Conservation (phyloP, 1,140 invertebrate species). For the Penaeus vannamei region DNA sequence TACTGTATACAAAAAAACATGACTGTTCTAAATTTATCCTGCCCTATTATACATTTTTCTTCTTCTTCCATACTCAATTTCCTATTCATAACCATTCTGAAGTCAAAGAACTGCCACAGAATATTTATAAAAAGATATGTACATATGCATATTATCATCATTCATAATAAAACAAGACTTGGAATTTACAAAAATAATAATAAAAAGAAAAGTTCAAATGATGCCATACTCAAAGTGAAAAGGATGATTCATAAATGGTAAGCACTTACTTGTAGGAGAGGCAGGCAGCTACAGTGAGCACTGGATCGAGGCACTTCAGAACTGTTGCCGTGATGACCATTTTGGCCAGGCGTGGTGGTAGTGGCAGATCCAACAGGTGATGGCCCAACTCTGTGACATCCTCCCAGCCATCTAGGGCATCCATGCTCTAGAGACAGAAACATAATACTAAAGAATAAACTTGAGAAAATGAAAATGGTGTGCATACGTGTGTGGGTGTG, state of each 20-base stretch:
- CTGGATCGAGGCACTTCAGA: conserved; percentile 94
- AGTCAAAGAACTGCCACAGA: too few species aligned
- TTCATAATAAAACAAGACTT: too few species aligned
- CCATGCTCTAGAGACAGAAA: conserved; percentile 78
- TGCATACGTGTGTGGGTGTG: too few species aligned
- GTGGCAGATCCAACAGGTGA: conserved; percentile 88
- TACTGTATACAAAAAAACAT: too few species aligned
- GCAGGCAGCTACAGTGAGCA: conserved; percentile 91
- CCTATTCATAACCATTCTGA: too few species aligned
- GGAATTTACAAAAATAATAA: not conserved
- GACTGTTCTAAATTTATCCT: too few species aligned
- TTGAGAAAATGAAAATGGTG: too few species aligned
- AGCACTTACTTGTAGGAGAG: conserved; percentile 82
- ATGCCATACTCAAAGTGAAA: conserved; percentile 50
- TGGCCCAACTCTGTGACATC: conserved; percentile 90
- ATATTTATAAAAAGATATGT: too few species aligned
- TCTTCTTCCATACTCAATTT: too few species aligned
- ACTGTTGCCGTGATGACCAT: conserved; percentile 92
- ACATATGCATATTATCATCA: too few species aligned
- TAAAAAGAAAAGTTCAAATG: conserved; percentile 37
- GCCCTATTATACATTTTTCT: too few species aligned
- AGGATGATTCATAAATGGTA: conserved; percentile 69
- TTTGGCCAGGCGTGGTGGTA: conserved; percentile 93
- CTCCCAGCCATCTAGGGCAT: conserved; percentile 86
- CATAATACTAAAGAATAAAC: not conserved